phyloP scores from a whole-genome alignment of 30 jellyfish, hydroid and myxozoan genomes.

The Aurelia aurita region DNA sequence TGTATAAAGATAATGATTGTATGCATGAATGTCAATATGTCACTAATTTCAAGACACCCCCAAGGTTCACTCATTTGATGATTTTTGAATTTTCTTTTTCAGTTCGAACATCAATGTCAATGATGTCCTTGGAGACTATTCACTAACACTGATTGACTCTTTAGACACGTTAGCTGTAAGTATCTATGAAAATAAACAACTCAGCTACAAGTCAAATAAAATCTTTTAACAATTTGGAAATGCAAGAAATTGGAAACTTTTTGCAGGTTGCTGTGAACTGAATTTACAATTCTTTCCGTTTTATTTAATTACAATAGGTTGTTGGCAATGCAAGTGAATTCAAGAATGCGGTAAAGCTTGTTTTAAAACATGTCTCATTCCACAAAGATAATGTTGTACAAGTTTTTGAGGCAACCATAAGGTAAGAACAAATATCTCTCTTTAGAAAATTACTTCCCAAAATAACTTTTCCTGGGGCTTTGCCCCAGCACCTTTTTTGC shows the following conservation, averaged over 20 bases:
- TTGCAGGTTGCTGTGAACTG: too few species aligned
- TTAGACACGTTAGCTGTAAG: slow-evolving; percentile 93
- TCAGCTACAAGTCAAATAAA: too few species aligned
- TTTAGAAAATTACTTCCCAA: too few species aligned
- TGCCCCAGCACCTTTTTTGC: too few species aligned
- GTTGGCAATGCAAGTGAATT: slow-evolving; percentile 91
- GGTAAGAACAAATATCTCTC: slow-evolving; percentile 33
- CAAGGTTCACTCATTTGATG: too few species aligned
- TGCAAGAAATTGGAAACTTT: too few species aligned
- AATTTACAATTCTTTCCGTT: neutral
- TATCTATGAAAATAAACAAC: neutral
- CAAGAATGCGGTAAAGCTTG: slow-evolving; percentile 86
- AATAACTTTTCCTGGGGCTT: neutral
- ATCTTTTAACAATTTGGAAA: too few species aligned
- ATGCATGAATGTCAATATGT: too few species aligned
- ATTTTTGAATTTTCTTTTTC: neutral
- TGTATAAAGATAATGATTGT: too few species aligned
- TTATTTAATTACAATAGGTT: slow-evolving; percentile 19
- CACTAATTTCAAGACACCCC: too few species aligned
- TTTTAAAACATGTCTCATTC: slow-evolving; percentile 72
- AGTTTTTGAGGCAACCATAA: slow-evolving; percentile 97
- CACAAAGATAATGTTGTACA: slow-evolving; percentile 89
- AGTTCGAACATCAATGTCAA: slow-evolving; percentile 88
- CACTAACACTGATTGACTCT: slow-evolving; percentile 83
- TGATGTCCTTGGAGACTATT: slow-evolving; percentile 94